phyloP scores from a whole-genome alignment of 2,113 vertebrate genomes.

The Arizona elegans region DNA sequence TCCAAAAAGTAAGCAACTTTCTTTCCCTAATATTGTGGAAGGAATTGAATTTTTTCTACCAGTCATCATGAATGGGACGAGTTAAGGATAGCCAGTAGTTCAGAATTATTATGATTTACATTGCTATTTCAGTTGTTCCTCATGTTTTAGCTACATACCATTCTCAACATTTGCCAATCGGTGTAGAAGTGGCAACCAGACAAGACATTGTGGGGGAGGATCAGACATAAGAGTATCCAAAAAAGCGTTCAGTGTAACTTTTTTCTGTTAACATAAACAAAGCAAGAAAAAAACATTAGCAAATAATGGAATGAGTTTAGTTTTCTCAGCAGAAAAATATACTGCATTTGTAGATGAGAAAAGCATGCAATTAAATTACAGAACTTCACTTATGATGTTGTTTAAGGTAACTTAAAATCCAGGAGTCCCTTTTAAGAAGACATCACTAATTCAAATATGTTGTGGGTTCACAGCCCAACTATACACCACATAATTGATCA shows the following conservation, averaged over 20 bases:
- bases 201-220: constrained; percentile 94
- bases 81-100: not conserved
- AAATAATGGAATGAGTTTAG: constrained; percentile 24
- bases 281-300: constrained; percentile 36
- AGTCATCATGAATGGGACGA: not conserved
- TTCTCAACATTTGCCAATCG: constrained; percentile 97
- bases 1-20: not conserved
- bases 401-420: not conserved
- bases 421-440: not conserved
- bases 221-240: constrained; percentile 98
- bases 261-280: constrained; percentile 82
- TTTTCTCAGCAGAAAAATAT: constrained; percentile 21
- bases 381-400: not conserved
- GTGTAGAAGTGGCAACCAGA: constrained; percentile 97
- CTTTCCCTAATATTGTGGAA: not conserved
- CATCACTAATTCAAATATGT: not conserved
- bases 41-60: not conserved
- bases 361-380: not conserved
- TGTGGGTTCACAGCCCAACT: not conserved
- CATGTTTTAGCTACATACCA: constrained; percentile 73
- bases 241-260: constrained; percentile 94
- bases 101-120: not conserved
- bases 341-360: not conserved
- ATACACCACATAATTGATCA: not conserved
- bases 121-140: constrained; percentile 2